Percentiles rank a stretch among this genome's conserved stretches.
Evolutionary conservation across 1,140 invertebrate species (phyloP).

Genomic region (Cydia strobilella): DNA sequence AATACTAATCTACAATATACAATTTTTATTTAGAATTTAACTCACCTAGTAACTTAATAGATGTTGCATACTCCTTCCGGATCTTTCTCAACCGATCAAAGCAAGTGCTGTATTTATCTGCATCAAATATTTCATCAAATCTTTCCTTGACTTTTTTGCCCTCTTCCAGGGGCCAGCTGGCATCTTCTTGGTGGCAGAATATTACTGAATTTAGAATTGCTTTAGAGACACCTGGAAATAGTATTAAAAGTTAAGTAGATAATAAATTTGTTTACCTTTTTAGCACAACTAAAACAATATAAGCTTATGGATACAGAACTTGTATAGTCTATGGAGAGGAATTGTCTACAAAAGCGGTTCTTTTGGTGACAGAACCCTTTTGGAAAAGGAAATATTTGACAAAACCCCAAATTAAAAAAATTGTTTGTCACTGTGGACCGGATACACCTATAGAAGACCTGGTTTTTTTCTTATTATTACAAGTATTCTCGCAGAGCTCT

Average conservation of each 20-base stretch:
- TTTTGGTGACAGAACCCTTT: no score
- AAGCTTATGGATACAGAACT: neutral
- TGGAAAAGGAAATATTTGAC: no score
- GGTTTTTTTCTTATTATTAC: no score
- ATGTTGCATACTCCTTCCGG: constrained; percentile 82
- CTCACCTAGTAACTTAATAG: constrained; percentile 75
- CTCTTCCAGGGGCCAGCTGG: constrained; percentile 97
- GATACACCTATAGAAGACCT: no score
- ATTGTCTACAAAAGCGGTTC: no score
- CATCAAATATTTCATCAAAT: constrained; percentile 99
- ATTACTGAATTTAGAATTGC: constrained; percentile 97
- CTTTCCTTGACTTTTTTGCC: constrained; percentile 95
- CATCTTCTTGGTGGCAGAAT: constrained; percentile 99
- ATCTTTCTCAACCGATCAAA: constrained; percentile 90
- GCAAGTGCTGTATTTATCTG: constrained; percentile 95
- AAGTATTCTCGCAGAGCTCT: no score
- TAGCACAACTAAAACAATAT: neutral
- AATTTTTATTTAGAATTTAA: neutral
- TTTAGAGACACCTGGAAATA: constrained; percentile 87
- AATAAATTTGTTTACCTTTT: neutral
- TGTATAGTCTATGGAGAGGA: no score
- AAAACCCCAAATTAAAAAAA: no score
- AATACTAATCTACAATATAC: no score
- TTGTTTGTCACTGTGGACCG: no score
- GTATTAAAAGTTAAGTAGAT: neutral